A percentile compares a stretch with the other conserved stretches of the same genome.
phyloP scores from a whole-genome alignment of 2,113 vertebrate genomes.

The Zapornia atra region DNA sequence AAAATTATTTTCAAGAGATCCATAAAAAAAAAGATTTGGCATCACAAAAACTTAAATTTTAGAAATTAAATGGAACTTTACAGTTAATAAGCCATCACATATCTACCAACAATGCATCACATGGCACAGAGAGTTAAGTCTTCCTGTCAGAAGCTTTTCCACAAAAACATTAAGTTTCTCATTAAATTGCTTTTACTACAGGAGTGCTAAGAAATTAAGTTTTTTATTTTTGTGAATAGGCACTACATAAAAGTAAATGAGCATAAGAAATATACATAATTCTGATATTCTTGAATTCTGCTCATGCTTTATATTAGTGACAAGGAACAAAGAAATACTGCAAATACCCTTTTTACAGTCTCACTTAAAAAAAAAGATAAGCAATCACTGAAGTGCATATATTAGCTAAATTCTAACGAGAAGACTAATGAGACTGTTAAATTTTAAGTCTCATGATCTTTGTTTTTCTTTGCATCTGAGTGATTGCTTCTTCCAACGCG shows the following conservation, averaged over 20 bases:
- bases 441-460: slow-evolving; percentile 60
- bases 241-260: slow-evolving; percentile 49
- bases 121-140: not conserved
- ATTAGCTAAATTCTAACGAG: slow-evolving; percentile 60
- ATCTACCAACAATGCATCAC: not conserved
- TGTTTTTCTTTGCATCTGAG: slow-evolving; percentile 1
- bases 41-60: not conserved
- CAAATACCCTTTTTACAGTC: slow-evolving; percentile 42
- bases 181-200: slow-evolving; percentile 8
- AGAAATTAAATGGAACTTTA: not conserved
- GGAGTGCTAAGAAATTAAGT: not conserved
- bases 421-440: slow-evolving; percentile 65
- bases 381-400: slow-evolving; percentile 55
- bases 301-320: not conserved
- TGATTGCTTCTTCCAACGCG: not conserved
- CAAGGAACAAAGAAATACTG: not conserved
- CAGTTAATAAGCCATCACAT: not conserved
- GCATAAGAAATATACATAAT: not conserved
- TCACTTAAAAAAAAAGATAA: slow-evolving; percentile 33
- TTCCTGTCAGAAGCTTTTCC: not conserved
- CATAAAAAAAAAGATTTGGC: not conserved
- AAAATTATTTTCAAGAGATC: not conserved
- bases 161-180: slow-evolving; percentile 14
- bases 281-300: slow-evolving; percentile 36
- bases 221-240: slow-evolving; percentile 34